Percentiles rank a stretch among this genome's conserved stretches.
These are phyloP conservation scores for Anabacerthia variegaticeps DNA, from an alignment of 2,797 vertebrate species.

Conservation along the genomic window DNA sequence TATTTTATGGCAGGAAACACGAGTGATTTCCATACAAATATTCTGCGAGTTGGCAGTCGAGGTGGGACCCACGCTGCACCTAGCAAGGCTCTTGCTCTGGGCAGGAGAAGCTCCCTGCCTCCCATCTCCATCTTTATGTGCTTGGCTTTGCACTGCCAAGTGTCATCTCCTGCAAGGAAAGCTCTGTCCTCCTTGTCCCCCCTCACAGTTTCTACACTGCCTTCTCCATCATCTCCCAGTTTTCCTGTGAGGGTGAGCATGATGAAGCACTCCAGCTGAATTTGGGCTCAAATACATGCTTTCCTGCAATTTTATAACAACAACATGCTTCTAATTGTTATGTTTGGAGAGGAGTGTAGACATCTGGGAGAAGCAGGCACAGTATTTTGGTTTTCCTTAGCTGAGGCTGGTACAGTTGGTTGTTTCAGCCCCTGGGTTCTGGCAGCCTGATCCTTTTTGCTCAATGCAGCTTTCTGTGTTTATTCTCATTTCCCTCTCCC, in stretches of 20 bases:
- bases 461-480: background rate
- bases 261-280: background rate
- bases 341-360: background rate
- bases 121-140: accelerated
- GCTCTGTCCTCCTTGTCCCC: background rate
- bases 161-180: background rate
- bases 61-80: background rate
- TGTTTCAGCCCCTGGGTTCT: background rate
- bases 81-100: background rate
- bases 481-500: background rate
- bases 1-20: conserved; percentile 4
- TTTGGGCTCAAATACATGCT: background rate
- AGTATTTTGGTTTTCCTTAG: background rate
- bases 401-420: background rate
- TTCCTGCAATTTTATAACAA: background rate
- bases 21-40: background rate
- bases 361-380: background rate
- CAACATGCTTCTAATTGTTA: background rate
- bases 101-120: background rate
- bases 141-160: background rate
- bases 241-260: accelerated
- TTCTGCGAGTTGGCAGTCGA: background rate
- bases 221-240: background rate
- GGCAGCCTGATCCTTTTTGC: background rate
- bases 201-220: background rate